Evolutionary conservation across 2,888 invertebrate genomes (phyloP), one percentile per base, ranked within the genome.

Genomic region (Standfussiana lucernea): DNA sequence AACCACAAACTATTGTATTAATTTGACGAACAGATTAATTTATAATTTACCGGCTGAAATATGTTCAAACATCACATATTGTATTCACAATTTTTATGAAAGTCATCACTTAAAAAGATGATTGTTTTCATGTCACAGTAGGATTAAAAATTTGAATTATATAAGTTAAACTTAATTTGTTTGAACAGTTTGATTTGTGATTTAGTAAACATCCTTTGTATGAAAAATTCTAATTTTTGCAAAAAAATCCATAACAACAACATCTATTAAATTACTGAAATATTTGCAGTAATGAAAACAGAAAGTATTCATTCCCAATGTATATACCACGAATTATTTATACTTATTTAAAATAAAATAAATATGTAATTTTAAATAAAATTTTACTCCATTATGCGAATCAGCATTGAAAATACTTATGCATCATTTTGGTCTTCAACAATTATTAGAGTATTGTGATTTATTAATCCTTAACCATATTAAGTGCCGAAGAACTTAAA

Each of bases 321-420:
- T 93, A 93, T 8, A 95, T 95, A 95, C 94, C 95, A 95, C 93
- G 88, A 90, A 89, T 89, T 90, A 90, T 92, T 90, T 90, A 89
- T 89, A 90, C 68, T 90, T 86, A 87, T 87, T 86, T 86, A 85
- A 84, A 68, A 77, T 76, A 76, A 74, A 76, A 61, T n/a, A 84
- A 84, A 83, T 24, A 56, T 82, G 76, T 89, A 72, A 72, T 70
- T 70, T 59, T 45, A 40, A 66, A 40, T 62, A 15, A 64, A 76
- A 76, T 37, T 71, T 50, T 2, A 56, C 62, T 64, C 24, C n/a
- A 28, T 64, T 67, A 15, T 64, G 80, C 28, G 21, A 74, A 80
- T 76, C 70, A 71, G 81, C 73, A 61, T 65, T 72, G 56, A 59
- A 72, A 70, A 40, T 18, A 18, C 50, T 0, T 6, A 67, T 13